Percentiles rank a stretch among this genome's conserved stretches.
These are phyloP conservation scores for Zaprionus africanus DNA, from an alignment of 1,140 invertebrate genomes.

Conservation along the genomic window DNA sequence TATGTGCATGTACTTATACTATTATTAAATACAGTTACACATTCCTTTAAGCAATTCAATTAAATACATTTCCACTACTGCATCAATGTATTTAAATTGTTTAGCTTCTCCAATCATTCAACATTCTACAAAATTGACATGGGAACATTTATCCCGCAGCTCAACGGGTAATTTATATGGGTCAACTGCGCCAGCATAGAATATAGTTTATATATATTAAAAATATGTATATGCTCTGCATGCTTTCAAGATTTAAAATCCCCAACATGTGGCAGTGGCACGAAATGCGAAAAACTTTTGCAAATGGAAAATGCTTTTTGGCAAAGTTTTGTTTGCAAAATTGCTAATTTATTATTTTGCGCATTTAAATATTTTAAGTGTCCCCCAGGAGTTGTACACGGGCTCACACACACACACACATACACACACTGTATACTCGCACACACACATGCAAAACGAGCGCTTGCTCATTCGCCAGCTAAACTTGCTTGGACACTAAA, in stretches of 20 bases:
- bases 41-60: background rate
- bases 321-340: conserved; percentile 59
- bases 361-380: conserved; percentile 83
- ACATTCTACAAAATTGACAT: conserved; percentile 21
- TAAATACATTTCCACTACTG: background rate
- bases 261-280: conserved; percentile 5
- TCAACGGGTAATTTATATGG: conserved; percentile 17
- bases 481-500: conserved; percentile 81
- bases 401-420: conserved; percentile 5
- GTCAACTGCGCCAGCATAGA: background rate
- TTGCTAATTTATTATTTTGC: conserved; percentile 81
- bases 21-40: too few species aligned
- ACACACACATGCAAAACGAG: too few species aligned
- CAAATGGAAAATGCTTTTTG: background rate
- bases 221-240: background rate
- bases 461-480: conserved; percentile 37
- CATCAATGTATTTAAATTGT: background rate
- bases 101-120: background rate
- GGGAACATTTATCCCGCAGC: conserved; percentile 39
- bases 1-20: too few species aligned
- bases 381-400: conserved; percentile 62
- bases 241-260: background rate
- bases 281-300: conserved; percentile 10
- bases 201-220: background rate
- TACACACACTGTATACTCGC: background rate